Evolutionary conservation across 2,113 vertebrate genomes (phyloP), one percentile per base, ranked within the genome.

Genomic region (Mesitornis unicolor): DNA sequence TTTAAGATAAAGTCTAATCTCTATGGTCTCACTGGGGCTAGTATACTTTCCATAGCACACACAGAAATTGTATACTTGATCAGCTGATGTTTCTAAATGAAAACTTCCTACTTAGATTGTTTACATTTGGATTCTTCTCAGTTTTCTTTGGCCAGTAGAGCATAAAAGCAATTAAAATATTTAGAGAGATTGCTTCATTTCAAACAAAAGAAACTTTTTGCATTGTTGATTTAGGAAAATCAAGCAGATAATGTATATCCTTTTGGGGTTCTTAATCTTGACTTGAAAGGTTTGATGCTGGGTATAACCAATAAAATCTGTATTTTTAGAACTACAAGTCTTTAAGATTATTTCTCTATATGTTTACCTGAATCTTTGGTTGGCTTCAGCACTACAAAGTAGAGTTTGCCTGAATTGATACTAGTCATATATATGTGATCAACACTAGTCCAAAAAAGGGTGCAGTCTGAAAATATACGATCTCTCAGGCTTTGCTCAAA

Each of bases 11-110:
- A 68, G 16, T 47, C 11, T 50, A 6, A 51, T 79, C 16, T 84
- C 31, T 77, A 24, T 73, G 50, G 60, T 51, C 28, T 78, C 2
- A 0, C 31, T 53, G n/a, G 57, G 7, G 11, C 25, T 84, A 35
- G 59, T 50, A 48, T 0, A 1, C 19, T 73, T 6, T 76, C 56
- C 35, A 22, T 10, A 54, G 22, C 5, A 24, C 31, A 57, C 0
- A 0, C 14, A 90, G 56, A 68, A 60, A 35, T 22, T 29, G 7
- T 7, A 21, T 50, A 73, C 8, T 45, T 51, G 35, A 33, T 59
- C 29, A 77, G n/a, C 26, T 51, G 16, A 57, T 69, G 21, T 36
- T 76, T 89, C 53, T 79, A 69, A 77, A 59, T 33, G 7, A 89
- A 86, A 85, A 64, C 25, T 71, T 90, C 45, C 22, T 68, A 28